phyloP scores from a whole-genome alignment of 2,113 vertebrate genomes.

The Brachionichthys hirsutus region DNA sequence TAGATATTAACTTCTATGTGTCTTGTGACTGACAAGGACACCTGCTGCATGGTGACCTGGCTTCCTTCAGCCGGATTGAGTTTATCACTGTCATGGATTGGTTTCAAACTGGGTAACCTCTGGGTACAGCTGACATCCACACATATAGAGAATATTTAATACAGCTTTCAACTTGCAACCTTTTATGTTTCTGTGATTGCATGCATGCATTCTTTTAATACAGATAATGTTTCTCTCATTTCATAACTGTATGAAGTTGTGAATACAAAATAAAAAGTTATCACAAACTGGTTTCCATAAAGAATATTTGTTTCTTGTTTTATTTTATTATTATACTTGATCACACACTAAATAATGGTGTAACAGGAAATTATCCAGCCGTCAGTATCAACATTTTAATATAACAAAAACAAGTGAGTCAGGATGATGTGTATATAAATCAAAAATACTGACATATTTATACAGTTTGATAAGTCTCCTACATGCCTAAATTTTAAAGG shows the following conservation, averaged over 20 bases:
- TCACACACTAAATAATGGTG: neutral
- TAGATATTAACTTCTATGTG: constrained; percentile 55
- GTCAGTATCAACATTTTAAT: too few relatives aligned
- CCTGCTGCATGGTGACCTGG: constrained; percentile 64
- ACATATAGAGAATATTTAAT: constrained; percentile 9
- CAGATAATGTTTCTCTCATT: constrained; percentile 31
- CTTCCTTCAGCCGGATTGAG: constrained; percentile 55
- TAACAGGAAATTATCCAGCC: too few relatives aligned
- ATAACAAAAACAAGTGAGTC: too few relatives aligned
- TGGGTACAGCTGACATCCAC: constrained; percentile 28
- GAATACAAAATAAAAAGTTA: constrained; percentile 57
- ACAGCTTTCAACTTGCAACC: constrained; percentile 10
- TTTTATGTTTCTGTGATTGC: constrained; percentile 3
- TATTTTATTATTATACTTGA: constrained; percentile 7
- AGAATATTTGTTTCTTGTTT: constrained; percentile 11
- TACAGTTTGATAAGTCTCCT: too few relatives aligned
- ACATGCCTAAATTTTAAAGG: too few relatives aligned
- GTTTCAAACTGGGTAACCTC: constrained; percentile 45
- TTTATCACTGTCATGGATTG: constrained; percentile 59
- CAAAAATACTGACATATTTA: too few relatives aligned
- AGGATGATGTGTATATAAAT: too few relatives aligned
- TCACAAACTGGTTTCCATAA: constrained; percentile 20
- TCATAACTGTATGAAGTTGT: constrained; percentile 58
- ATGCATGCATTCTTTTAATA: constrained; percentile 29
- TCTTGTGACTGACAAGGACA: constrained; percentile 67